These are phyloP conservation scores for Ennomos erosarius DNA, from an alignment of 2,888 invertebrate species.

Conservation along the genomic window DNA sequence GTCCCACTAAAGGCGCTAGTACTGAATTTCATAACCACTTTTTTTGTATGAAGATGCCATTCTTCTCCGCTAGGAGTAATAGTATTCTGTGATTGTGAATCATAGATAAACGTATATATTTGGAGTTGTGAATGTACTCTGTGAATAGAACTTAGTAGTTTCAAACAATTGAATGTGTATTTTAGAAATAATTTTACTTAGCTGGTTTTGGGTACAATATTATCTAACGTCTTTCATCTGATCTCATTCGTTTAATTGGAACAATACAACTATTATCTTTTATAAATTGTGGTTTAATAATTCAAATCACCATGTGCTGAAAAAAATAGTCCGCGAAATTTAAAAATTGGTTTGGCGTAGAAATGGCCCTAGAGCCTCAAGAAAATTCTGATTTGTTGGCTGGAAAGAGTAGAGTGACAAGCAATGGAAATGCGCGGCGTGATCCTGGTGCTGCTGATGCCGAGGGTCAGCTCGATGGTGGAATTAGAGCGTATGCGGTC, in stretches of 20 bases:
- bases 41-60: too few species aligned
- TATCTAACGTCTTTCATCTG: slow-evolving; percentile 2
- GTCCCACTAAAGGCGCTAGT: too few species aligned
- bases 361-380: slow-evolving; percentile 62
- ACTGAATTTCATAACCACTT: too few species aligned
- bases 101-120: too few species aligned
- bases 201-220: not conserved
- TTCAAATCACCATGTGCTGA: slow-evolving; percentile 44
- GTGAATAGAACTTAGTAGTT: too few species aligned
- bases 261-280: slow-evolving; percentile 12
- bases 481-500: slow-evolving; percentile 91
- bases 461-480: slow-evolving; percentile 89
- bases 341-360: slow-evolving; percentile 41
- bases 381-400: slow-evolving; percentile 69
- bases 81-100: too few species aligned
- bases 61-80: too few species aligned
- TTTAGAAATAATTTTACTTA: too few species aligned
- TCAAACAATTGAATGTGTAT: too few species aligned
- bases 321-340: slow-evolving; percentile 36
- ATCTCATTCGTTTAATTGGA: slow-evolving; percentile 20
- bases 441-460: slow-evolving; percentile 47
- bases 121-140: too few species aligned
- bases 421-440: slow-evolving; percentile 53
- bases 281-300: not conserved
- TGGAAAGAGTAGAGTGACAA: slow-evolving; percentile 50